These are phyloP conservation scores for Apolygus lucorum DNA, from an alignment of 1,140 invertebrate genomes.

Conservation along the genomic window DNA sequence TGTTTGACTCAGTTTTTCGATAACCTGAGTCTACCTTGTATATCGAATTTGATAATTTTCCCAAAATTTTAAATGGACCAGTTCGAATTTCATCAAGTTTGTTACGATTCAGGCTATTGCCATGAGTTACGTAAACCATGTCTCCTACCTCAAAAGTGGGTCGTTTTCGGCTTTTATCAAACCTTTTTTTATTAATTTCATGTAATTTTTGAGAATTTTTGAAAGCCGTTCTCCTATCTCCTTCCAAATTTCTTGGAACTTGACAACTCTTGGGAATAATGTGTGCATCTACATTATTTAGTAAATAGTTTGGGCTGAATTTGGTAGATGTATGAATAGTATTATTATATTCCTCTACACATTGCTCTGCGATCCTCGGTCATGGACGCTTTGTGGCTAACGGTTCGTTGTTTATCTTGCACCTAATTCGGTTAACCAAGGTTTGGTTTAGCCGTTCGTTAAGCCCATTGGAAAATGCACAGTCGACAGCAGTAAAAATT, in stretches of 20 bases:
- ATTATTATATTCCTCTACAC: neutral
- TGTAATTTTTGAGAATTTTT: neutral
- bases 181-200: neutral
- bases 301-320: neutral
- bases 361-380: neutral
- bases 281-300: neutral
- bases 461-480: too few relatives aligned
- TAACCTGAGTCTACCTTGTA: too few relatives aligned
- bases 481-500: neutral
- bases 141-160: neutral
- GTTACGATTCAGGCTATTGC: too few relatives aligned
- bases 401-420: neutral
- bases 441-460: neutral
- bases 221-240: too few relatives aligned
- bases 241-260: neutral
- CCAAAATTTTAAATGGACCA: too few relatives aligned
- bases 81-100: too few relatives aligned
- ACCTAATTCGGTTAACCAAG: neutral
- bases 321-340: neutral
- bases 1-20: neutral
- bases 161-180: neutral
- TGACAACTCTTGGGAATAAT: neutral
- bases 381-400: neutral
- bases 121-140: too few relatives aligned
- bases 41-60: neutral